Percentiles rank a stretch among this genome's conserved stretches.
Evolutionary conservation across 2,797 vertebrate species (phyloP).

Genomic region (Mormyrus proboscirostris): DNA sequence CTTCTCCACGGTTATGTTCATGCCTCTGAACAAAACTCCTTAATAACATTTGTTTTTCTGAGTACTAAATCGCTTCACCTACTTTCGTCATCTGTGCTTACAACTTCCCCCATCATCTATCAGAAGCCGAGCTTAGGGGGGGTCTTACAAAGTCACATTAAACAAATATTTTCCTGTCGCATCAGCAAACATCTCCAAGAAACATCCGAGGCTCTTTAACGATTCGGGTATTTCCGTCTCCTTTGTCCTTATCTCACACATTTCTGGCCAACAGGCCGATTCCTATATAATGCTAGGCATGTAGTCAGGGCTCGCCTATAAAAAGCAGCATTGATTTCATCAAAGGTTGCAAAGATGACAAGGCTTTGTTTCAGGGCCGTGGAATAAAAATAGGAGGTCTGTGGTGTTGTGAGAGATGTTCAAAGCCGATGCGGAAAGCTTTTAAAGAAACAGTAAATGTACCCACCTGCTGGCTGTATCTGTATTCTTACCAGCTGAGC

Average conservation of each 20-base stretch:
- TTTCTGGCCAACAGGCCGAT: neutral
- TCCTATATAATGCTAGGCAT: neutral
- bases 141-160: neutral
- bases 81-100: neutral
- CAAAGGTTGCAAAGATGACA: constrained; percentile 6
- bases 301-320: constrained; percentile 19
- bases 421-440: neutral
- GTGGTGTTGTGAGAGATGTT: neutral
- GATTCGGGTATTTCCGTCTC: neutral
- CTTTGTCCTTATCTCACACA: neutral
- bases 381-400: constrained; percentile 6
- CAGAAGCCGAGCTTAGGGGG: neutral
- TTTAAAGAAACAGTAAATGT: constrained; percentile 7
- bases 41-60: neutral
- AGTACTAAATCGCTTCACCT: neutral
- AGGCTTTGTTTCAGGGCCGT: neutral
- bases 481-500: constrained; percentile 6
- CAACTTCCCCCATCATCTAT: neutral
- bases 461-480: neutral
- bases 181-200: constrained; percentile 7
- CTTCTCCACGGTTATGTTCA: neutral
- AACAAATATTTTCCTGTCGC: neutral
- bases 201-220: neutral
- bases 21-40: neutral
- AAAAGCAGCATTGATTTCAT: constrained; percentile 22